Base-by-base conservation (phyloP, 2,797 vertebrate genomes). In the Cossypha niveicapilla region DNA sequence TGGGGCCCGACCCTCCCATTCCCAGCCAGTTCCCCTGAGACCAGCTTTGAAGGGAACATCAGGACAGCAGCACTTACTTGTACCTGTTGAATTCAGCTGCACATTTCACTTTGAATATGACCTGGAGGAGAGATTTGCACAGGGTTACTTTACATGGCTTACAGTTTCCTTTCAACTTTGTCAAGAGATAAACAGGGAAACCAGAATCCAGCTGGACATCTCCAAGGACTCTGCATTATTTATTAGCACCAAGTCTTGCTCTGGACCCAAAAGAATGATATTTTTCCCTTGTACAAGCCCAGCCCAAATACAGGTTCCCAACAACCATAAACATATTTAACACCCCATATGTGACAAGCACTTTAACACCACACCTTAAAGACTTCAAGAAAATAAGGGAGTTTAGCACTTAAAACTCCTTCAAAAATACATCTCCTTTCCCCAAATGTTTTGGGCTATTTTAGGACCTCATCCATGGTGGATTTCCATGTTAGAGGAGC, bases 91-190 rank as follows among this genome's bases (percentile, higher is more conserved):
- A 98, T 92, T 99, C 99, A 72, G 99, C 98, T 51, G 98, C 99
- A 97, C 99, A 99, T 97, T 99, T 99, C 73, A 99, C 98, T 98
- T 99, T 99, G 97, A 98, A 99, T 97, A 99, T 98, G 88, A 99
- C 98, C 99, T 99, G 93, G 45, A 63, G 75, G 94, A 87, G 82
- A 76, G 82, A 93, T 84, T 90, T 42, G 92, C 86, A 95, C 77
- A 90, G 63, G 2, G 6, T 94, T 95, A 94, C 13, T 90, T 53
- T 13, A 44, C 45, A 3, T 0, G 2, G 21, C 30, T 63, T 30
- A 6, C 3, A 7, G 14, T 3, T 77, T 44, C 35, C 39, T 75
- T 24, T n/a, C 54, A 57, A 6, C 25, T 73, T 47, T 2, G 22
- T 23, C 24, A 71, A 32, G 54, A 42, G 7, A 13, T 1, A 10